Evolutionary conservation across 2,888 invertebrate species (phyloP), one percentile per base, ranked within the genome.

Genomic region (Eupithecia tripunctaria): DNA sequence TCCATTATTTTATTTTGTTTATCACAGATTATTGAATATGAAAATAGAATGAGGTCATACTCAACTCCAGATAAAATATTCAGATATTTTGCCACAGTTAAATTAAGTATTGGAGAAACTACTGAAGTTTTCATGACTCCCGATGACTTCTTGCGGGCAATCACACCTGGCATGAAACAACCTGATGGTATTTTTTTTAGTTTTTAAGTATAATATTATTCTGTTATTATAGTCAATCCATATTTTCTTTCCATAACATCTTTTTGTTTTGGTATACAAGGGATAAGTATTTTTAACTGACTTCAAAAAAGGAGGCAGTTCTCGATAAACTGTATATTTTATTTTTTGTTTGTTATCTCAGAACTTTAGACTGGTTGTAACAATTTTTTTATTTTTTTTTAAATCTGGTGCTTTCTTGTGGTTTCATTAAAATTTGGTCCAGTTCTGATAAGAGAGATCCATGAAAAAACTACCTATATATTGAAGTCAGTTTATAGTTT

Each of bases 31-130:
- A 98, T 99, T 88, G 99, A 99, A 90, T 99, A 99, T 95, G 99
- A 99, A 94, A 99, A 99, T 94, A 96, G 99, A 87, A 97, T 99
- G 95, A 95, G 99, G 82, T 95, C 97, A 80, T 99, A 97, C 95
- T 99, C 99, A n/a, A 98, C 99, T 56, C 99, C 99, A 67, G 99
- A 99, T 94, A 99, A 99, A 95, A 98, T 99, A 89, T 99, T 99
- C 95, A 97, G 99, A 80, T 99, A 99, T 94, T 99, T 99, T 96
- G 99, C 99, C 63, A 99, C 99, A 29, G 96, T 99, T 82, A 97
- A 97, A 95, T 94, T 99, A 75, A 93, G 95, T 76, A 94, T 94
- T 84, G 91, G 94, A 79, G 96, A 96, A 80, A 95, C 93, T 80
- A 95, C 96, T 71, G 97, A 98, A 89, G 96, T 98, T 80, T 99